Evolutionary conservation across 2,797 vertebrate species (phyloP).

Genomic region (Myripristis jacobus): DNA sequence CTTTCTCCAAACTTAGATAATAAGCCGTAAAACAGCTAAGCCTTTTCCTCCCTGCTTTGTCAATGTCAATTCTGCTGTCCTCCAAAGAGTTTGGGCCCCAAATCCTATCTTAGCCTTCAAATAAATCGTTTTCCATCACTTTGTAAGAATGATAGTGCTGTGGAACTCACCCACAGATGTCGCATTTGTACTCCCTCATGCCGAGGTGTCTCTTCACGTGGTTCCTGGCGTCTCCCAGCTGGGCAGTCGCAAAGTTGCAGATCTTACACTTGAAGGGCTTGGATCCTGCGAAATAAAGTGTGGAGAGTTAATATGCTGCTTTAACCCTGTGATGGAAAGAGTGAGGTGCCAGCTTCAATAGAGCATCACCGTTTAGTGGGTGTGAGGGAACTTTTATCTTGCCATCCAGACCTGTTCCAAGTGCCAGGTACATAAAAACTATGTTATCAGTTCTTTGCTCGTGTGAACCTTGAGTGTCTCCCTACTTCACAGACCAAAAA

Average conservation of each 20-base stretch:
- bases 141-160: slow-evolving; percentile 23
- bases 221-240: slow-evolving; percentile 98
- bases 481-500: slow-evolving; percentile 43
- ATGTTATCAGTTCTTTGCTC: slow-evolving; percentile 52
- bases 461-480: slow-evolving; percentile 26
- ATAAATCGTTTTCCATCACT: slow-evolving; percentile 39
- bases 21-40: slow-evolving; percentile 8
- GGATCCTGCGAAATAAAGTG: slow-evolving; percentile 86
- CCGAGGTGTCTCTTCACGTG: slow-evolving; percentile 99
- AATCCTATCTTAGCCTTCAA: background rate
- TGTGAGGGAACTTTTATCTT: slow-evolving; percentile 47
- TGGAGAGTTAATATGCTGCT: slow-evolving; percentile 26
- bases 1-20: background rate
- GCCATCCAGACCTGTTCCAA: slow-evolving; percentile 51
- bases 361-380: slow-evolving; percentile 42
- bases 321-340: slow-evolving; percentile 36
- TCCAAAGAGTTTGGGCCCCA: background rate
- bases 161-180: slow-evolving; percentile 97
- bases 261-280: slow-evolving; percentile 99
- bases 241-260: slow-evolving; percentile 98
- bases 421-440: slow-evolving; percentile 31
- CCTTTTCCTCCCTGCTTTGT: background rate
- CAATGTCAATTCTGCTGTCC: background rate
- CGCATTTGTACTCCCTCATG: slow-evolving; percentile 99
- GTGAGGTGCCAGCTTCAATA: slow-evolving; percentile 46